Percentiles rank a stretch among this genome's conserved stretches.
phyloP scores from a whole-genome alignment of 1,140 invertebrate genomes.

The Dolichoris vasculosae region DNA sequence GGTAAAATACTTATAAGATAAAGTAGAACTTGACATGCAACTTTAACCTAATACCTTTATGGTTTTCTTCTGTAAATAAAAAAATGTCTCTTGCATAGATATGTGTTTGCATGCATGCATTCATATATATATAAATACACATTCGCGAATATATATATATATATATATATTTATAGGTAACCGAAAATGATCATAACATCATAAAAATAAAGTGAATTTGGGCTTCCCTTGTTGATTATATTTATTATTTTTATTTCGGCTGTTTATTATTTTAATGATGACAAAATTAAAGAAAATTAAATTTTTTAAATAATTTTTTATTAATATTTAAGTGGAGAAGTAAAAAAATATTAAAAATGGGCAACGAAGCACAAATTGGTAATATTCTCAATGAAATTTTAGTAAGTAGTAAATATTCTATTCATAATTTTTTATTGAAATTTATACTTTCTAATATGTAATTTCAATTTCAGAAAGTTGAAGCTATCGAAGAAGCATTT shows the following conservation, averaged over 20 bases:
- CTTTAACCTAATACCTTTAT: conserved; percentile 12
- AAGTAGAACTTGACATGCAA: conserved; percentile 5
- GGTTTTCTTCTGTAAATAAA: neutral
- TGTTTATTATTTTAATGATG: conserved; percentile 21
- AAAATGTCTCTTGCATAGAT: neutral
- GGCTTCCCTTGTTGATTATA: conserved; percentile 9
- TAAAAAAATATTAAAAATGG: conserved; percentile 68
- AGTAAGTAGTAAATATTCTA: conserved; percentile 69
- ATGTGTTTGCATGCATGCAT: neutral
- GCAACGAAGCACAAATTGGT: conserved; percentile 76
- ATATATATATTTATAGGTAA: neutral
- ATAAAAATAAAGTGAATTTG: conserved; percentile 28
- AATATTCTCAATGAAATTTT: conserved; percentile 81
- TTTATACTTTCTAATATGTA: conserved; percentile 25
- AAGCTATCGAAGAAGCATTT: conserved; percentile 90
- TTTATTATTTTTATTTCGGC: conserved; percentile 10
- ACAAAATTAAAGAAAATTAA: conserved; percentile 31
- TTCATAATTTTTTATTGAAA: conserved; percentile 17
- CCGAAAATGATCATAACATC: conserved; percentile 41
- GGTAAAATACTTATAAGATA: neutral
- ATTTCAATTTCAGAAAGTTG: conserved; percentile 79
- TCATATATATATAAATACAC: neutral
- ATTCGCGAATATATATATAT: neutral
- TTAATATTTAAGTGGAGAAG: neutral
- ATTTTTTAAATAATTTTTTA: conserved; percentile 31